phyloP scores from a whole-genome alignment of 1,140 invertebrate species.

The Ylistrum balloti region DNA sequence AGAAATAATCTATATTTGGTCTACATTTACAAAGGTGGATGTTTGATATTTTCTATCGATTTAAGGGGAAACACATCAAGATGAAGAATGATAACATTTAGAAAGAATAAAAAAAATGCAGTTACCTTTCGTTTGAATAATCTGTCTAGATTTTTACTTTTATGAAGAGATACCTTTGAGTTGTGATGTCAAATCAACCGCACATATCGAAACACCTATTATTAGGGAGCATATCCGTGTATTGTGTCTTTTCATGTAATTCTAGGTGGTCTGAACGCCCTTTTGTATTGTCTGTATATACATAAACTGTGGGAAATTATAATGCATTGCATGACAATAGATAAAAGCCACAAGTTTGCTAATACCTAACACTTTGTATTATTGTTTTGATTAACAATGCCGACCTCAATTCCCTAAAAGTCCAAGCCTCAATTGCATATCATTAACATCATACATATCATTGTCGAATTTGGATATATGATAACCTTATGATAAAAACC shows the following conservation, averaged over 20 bases:
- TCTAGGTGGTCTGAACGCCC: constrained; percentile 30
- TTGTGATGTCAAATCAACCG: neutral
- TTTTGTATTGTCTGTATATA: neutral
- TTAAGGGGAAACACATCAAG: constrained; percentile 26
- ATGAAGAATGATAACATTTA: neutral
- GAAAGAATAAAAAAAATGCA: neutral
- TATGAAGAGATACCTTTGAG: constrained; percentile 33
- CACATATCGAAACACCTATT: neutral
- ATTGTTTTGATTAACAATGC: neutral
- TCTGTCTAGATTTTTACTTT: constrained; percentile 19
- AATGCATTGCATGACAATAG: constrained; percentile 6
- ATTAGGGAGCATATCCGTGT: neutral
- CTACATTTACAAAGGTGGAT: constrained; percentile 3
- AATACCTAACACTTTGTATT: neutral
- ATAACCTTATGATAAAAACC: neutral
- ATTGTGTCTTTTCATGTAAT: neutral
- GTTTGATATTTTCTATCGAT: constrained; percentile 20
- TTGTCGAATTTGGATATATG: neutral
- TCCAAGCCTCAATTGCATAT: neutral
- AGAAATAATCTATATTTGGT: neutral
- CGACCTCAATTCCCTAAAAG: neutral
- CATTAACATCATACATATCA: neutral
- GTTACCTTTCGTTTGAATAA: neutral
- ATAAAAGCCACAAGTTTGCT: neutral
- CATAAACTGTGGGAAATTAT: neutral